Evolutionary conservation across 64 coral and sea anemone species (phyloP).

Genomic region (Hydrozoanthus tunicans): DNA sequence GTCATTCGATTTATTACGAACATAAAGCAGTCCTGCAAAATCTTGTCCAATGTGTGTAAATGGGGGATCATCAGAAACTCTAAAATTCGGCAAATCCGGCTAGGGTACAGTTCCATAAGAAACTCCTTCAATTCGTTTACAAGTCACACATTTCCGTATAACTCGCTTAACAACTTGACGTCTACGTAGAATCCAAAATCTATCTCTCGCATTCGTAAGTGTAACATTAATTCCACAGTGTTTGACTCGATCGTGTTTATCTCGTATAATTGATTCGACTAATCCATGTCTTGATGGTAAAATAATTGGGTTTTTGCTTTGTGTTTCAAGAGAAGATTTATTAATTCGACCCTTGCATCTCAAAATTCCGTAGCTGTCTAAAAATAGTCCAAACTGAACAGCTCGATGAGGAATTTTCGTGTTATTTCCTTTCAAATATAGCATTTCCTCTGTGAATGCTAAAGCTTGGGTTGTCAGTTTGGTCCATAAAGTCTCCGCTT

Average conservation of each 20-base stretch:
- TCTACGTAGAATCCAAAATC: constrained; percentile 48
- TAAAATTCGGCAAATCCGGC: constrained; percentile 45
- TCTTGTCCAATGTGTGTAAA: constrained; percentile 53
- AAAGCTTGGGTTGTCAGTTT: constrained; percentile 43
- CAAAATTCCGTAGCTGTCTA: constrained; percentile 41
- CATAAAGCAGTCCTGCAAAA: constrained; percentile 55
- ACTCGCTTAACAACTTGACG: constrained; percentile 21
- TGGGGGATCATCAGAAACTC: constrained; percentile 30
- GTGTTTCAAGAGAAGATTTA: background rate
- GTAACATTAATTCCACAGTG: constrained; percentile 56
- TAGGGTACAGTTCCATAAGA: constrained; percentile 21
- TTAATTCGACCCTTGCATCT: constrained; percentile 51
- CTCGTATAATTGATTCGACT: background rate
- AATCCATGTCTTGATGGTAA: constrained; percentile 14
- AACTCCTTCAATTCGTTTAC: constrained; percentile 57
- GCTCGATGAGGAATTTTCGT: background rate
- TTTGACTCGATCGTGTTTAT: constrained; percentile 36
- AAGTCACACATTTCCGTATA: constrained; percentile 42
- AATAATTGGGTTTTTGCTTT: constrained; percentile 56
- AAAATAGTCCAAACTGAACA: constrained; percentile 42
- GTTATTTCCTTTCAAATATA: constrained; percentile 9
- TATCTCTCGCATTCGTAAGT: constrained; percentile 35
- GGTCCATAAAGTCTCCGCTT: constrained; percentile 46
- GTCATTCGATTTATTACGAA: background rate
- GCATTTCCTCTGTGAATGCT: constrained; percentile 6